Evolutionary conservation across 2,888 invertebrate species (phyloP).

Genomic region (Erynnis tages): DNA sequence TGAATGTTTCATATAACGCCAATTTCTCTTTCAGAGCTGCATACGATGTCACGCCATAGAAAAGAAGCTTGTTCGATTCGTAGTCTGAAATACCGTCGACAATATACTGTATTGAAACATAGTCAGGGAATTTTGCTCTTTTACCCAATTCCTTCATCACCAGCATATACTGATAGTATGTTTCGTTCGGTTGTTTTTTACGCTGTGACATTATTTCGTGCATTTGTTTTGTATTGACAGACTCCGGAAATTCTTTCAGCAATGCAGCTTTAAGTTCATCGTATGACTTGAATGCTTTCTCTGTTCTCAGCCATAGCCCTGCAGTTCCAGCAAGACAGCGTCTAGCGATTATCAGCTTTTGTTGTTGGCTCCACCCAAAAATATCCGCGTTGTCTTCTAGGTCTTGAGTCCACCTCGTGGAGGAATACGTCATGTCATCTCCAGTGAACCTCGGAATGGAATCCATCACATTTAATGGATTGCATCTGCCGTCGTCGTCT

Average conservation of each 20-base stretch:
- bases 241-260: neutral
- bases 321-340: conserved; percentile 20
- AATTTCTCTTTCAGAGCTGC: conserved; percentile 32
- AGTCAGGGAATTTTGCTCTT: conserved; percentile 35
- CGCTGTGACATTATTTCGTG: conserved; percentile 34
- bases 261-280: conserved; percentile 13
- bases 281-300: neutral
- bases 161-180: conserved; percentile 33
- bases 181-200: conserved; percentile 30
- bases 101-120: conserved; percentile 36
- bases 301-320: conserved; percentile 2
- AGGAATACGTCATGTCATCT: conserved; percentile 1
- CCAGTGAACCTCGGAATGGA: neutral
- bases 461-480: neutral
- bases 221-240: neutral
- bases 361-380: conserved; percentile 26
- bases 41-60: conserved; percentile 34
- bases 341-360: conserved; percentile 23
- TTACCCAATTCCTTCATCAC: conserved; percentile 36
- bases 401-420: conserved; percentile 20
- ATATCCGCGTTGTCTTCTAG: conserved; percentile 29
- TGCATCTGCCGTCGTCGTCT: too few relatives aligned
- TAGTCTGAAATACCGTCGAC: conserved; percentile 35
- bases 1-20: conserved; percentile 26
- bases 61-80: conserved; percentile 33